These are phyloP conservation scores for Epizoanthus scotinus DNA, from an alignment of 92 coral and sea anemone genomes.

Conservation along the genomic window DNA sequence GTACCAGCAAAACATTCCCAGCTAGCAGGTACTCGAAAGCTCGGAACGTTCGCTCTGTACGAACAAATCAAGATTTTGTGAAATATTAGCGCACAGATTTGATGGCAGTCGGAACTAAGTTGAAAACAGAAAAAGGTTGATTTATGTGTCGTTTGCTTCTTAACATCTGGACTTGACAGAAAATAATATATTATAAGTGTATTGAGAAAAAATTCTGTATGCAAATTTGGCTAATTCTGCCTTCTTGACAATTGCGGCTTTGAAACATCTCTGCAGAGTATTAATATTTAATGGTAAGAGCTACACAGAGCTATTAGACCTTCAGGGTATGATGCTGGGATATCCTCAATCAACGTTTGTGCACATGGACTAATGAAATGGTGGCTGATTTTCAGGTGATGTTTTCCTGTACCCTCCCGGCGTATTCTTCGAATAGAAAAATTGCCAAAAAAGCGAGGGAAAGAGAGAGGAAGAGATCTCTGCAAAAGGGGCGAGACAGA, in stretches of 20 bases:
- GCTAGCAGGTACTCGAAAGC: slow-evolving; percentile 28
- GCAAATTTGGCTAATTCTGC: slow-evolving; percentile 30
- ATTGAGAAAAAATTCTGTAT: slow-evolving; percentile 16
- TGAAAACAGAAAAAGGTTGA: background rate
- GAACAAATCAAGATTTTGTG: background rate
- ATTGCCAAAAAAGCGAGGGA: slow-evolving; percentile 65
- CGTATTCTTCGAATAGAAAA: slow-evolving; percentile 71
- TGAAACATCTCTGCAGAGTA: slow-evolving; percentile 25
- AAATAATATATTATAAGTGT: background rate
- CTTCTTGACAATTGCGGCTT: slow-evolving; percentile 35
- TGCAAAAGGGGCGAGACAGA: slow-evolving; percentile 81
- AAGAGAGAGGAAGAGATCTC: slow-evolving; percentile 71
- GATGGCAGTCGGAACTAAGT: background rate
- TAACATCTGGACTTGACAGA: background rate
- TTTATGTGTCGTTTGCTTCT: background rate
- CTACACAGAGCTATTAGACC: slow-evolving; percentile 10
- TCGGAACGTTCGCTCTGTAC: background rate
- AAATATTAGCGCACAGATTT: background rate
- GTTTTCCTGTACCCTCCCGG: slow-evolving; percentile 89
- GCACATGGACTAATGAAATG: background rate
- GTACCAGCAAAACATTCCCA: background rate
- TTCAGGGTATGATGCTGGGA: slow-evolving; percentile 2
- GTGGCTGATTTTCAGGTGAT: slow-evolving; percentile 69
- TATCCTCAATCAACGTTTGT: background rate
- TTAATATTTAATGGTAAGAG: slow-evolving; percentile 34